Evolutionary conservation across 2,113 vertebrate species (phyloP).

Genomic region (Micromys minutus): DNA sequence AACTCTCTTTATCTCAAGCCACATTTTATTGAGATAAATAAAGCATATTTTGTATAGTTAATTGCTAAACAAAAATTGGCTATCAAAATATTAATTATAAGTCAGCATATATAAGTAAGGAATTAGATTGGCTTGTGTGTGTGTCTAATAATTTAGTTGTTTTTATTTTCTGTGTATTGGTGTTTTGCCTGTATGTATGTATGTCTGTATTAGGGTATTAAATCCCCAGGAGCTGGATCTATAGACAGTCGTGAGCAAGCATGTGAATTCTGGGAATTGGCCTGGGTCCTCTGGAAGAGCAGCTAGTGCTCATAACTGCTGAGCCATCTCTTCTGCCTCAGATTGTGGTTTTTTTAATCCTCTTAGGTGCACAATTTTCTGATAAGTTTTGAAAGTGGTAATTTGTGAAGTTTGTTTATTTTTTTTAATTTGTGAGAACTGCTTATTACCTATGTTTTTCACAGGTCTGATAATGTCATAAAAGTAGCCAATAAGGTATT

Average conservation of each 20-base stretch:
- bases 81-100: not conserved
- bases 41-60: not conserved
- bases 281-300: not conserved
- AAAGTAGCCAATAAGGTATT: not conserved
- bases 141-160: not conserved
- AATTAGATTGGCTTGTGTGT: not conserved
- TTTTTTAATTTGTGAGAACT: slow-evolving; percentile 30
- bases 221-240: not conserved
- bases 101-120: not conserved
- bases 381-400: not conserved
- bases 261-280: not conserved
- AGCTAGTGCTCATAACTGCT: not conserved
- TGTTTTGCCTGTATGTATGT: not conserved
- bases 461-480: slow-evolving; percentile 31
- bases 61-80: not conserved
- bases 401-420: not conserved
- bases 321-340: not conserved
- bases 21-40: not conserved
- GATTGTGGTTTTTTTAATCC: not conserved
- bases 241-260: not conserved
- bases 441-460: not conserved
- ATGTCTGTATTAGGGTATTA: not conserved
- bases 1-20: not conserved
- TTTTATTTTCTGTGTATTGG: not conserved
- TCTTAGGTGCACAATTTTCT: not conserved